phyloP scores from a whole-genome alignment of 2,888 invertebrate genomes.

The Dasysyrphus tricinctus region DNA sequence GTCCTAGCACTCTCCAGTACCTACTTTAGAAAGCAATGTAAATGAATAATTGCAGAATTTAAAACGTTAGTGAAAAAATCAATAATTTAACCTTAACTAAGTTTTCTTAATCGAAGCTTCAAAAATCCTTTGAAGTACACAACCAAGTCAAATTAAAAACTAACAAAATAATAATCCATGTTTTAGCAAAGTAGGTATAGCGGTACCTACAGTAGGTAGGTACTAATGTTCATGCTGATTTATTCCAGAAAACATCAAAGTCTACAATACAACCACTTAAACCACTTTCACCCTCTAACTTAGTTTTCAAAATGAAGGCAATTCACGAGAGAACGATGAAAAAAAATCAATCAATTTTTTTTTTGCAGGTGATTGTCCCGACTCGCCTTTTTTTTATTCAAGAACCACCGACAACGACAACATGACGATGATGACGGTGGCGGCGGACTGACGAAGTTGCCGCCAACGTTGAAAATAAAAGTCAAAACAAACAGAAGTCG shows the following conservation, averaged over 20 bases:
- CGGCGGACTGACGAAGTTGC: neutral
- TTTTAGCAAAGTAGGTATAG: neutral
- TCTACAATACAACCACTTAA: constrained; percentile 41
- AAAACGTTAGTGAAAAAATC: no score
- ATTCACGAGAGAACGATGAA: constrained; percentile 14
- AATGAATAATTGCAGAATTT: no score
- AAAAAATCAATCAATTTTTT: constrained; percentile 70
- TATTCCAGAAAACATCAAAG: constrained; percentile 27
- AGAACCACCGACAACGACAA: neutral
- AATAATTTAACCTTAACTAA: no score
- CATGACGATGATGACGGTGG: neutral
- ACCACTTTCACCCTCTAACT: constrained; percentile 48
- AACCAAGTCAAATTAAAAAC: no score
- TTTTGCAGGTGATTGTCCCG: constrained; percentile 51
- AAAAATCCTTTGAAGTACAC: no score
- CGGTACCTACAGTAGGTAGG: neutral
- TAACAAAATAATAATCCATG: neutral
- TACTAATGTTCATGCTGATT: neutral
- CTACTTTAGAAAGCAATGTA: no score
- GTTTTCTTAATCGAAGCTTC: no score
- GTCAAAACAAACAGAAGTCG: constrained; percentile 52
- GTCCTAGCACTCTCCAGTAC: no score
- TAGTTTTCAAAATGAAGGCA: constrained; percentile 33
- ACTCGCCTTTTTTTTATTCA: constrained; percentile 1
- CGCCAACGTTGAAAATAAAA: constrained; percentile 35